These are phyloP conservation scores for Heteromormyrus szaboi DNA, from an alignment of 2,797 vertebrate species.

Conservation along the genomic window DNA sequence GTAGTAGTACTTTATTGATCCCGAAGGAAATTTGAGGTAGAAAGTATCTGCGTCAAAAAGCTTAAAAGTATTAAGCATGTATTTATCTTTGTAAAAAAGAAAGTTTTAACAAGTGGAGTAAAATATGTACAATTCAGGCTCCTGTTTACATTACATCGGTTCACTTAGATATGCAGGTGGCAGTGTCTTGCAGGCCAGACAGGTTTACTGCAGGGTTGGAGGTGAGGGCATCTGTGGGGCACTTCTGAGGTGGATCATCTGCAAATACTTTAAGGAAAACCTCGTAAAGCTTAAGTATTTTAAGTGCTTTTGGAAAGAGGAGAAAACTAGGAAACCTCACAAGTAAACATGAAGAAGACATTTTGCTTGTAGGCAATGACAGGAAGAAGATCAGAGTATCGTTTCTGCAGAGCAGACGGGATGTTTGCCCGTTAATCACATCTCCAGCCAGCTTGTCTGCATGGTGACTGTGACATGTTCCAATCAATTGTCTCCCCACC, in stretches of 20 bases:
- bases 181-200: neutral
- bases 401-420: neutral
- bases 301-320: neutral
- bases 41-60: neutral
- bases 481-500: neutral
- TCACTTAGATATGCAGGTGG: neutral
- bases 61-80: neutral
- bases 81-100: neutral
- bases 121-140: neutral
- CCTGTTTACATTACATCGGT: neutral
- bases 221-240: neutral
- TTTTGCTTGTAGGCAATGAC: neutral
- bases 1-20: neutral
- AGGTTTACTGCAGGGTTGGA: neutral
- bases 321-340: neutral
- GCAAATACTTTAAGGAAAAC: neutral
- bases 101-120: neutral
- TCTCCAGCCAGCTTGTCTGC: neutral
- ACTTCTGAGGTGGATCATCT: neutral
- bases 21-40: neutral
- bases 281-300: neutral
- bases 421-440: neutral
- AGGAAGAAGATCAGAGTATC: neutral
- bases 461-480: neutral
- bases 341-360: neutral